Percentiles rank a stretch among this genome's conserved stretches.
Evolutionary conservation across 2,888 invertebrate species (phyloP).

Genomic region (Dione juno): DNA sequence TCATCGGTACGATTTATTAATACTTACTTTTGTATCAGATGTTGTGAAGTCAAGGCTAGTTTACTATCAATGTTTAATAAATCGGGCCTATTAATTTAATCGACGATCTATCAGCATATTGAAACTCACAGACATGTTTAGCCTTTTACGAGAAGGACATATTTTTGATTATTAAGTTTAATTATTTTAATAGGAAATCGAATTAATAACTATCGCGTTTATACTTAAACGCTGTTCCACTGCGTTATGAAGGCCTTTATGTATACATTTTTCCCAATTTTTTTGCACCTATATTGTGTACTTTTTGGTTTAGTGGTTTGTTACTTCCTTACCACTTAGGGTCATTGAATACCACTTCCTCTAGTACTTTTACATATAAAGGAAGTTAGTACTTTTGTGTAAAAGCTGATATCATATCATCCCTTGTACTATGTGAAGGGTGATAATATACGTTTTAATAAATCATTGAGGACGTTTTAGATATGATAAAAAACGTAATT

Average conservation of each 20-base stretch:
- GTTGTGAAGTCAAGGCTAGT: too few relatives aligned
- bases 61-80: too few relatives aligned
- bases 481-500: too few relatives aligned
- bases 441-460: neutral
- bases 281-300: neutral
- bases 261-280: neutral
- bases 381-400: slow-evolving; percentile 12
- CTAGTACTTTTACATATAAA: neutral
- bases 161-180: too few relatives aligned
- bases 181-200: too few relatives aligned
- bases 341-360: slow-evolving; percentile 11
- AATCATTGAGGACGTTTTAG: neutral
- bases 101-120: too few relatives aligned
- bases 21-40: too few relatives aligned
- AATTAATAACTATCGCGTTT: neutral
- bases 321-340: slow-evolving; percentile 10
- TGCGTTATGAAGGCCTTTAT: neutral
- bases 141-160: too few relatives aligned
- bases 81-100: too few relatives aligned
- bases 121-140: too few relatives aligned
- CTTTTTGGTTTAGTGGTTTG: slow-evolving; percentile 8
- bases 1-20: too few relatives aligned
- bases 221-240: neutral
- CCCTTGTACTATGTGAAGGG: neutral
- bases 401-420: neutral